These are phyloP conservation scores for Ormyrus pomaceus DNA, from an alignment of 2,888 invertebrate species.

Conservation along the genomic window DNA sequence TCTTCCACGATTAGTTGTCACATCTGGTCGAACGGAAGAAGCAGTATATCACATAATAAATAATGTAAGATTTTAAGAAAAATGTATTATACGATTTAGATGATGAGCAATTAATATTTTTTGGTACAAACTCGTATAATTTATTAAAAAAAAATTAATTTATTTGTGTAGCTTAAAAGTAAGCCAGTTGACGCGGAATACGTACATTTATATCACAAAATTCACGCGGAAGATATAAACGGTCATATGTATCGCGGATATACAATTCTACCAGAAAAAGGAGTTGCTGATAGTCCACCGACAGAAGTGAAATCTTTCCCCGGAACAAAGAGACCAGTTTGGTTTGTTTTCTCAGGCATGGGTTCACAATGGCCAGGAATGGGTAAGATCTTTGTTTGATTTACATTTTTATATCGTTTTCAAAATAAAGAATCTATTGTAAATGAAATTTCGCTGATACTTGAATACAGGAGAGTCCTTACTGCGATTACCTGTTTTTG, in stretches of 20 bases:
- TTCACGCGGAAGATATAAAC: conserved; percentile 77
- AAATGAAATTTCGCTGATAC: too few species aligned
- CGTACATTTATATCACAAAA: conserved; percentile 79
- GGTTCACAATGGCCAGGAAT: conserved; percentile 92
- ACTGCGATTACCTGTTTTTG: conserved; percentile 83
- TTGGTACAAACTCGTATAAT: too few species aligned
- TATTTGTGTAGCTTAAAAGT: conserved; percentile 64
- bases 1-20: conserved; percentile 84
- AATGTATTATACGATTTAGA: too few species aligned
- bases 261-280: conserved; percentile 77
- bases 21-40: conserved; percentile 88
- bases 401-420: too few species aligned
- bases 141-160: too few species aligned
- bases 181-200: conserved; percentile 80
- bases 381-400: conserved; percentile 76
- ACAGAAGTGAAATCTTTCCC: conserved; percentile 73
- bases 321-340: conserved; percentile 83
- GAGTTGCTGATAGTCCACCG: conserved; percentile 1
- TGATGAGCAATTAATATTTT: too few species aligned
- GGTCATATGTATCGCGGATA: conserved; percentile 87
- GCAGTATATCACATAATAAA: conserved; percentile 82
- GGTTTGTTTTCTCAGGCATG: conserved; percentile 95
- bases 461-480: conserved; percentile 79
- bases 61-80: conserved; percentile 74
- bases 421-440: too few species aligned